Conservation (phyloP, 2,113 vertebrate species). For the Petrocephalus microphthalmus region DNA sequence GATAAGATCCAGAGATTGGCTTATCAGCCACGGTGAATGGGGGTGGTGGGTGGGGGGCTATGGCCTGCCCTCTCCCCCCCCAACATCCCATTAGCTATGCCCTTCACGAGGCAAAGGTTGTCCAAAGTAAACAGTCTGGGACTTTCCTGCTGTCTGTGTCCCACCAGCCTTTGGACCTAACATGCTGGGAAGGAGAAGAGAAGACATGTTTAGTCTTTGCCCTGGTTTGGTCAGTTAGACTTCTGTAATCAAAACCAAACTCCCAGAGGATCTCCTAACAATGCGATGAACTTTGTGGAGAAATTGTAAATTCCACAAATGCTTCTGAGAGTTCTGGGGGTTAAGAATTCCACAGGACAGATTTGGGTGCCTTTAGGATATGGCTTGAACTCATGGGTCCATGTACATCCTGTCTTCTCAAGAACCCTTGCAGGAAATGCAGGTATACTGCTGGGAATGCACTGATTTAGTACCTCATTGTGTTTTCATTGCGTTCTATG, state of each 20-base stretch:
- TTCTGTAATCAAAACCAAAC: not conserved
- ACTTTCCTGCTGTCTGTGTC: not conserved
- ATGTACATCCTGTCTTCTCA: not conserved
- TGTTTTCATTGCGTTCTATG: not conserved
- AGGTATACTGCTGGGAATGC: not conserved
- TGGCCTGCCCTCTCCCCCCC: not conserved
- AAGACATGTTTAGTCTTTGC: not conserved
- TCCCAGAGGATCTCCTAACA: not conserved
- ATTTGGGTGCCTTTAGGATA: not conserved
- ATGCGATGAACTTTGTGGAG: not conserved
- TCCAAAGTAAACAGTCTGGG: not conserved
- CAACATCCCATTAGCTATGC: not conserved
- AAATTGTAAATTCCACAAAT: conserved; percentile 3
- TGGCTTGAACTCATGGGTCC: not conserved
- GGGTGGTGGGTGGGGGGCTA: not conserved
- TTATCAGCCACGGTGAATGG: not conserved
- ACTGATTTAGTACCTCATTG: not conserved
- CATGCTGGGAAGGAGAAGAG: not conserved
- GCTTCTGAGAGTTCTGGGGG: not conserved
- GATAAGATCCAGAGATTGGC: conserved; percentile 45
- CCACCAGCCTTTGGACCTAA: not conserved
- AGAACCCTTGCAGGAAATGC: not conserved
- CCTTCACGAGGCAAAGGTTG: conserved; percentile 1
- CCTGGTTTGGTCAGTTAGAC: not conserved
- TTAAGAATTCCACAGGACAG: not conserved